Conservation (phyloP, 2,888 invertebrate species). For the Asteroscopus sphinx region DNA sequence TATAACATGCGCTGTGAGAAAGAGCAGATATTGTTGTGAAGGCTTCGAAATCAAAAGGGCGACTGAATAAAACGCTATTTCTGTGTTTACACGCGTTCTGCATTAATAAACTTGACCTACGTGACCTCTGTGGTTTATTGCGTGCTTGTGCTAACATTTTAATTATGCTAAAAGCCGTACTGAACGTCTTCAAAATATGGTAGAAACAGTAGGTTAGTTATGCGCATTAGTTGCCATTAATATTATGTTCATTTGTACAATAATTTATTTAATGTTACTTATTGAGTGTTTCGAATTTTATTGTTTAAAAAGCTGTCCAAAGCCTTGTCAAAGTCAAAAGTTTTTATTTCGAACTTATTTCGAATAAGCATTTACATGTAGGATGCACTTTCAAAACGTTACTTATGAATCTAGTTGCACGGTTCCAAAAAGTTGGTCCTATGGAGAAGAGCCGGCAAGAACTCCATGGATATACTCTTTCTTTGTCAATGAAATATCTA, state of each 20-base stretch:
- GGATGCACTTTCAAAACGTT: too few species aligned
- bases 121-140: slow-evolving; percentile 63
- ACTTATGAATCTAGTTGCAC: too few species aligned
- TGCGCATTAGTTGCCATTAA: slow-evolving; percentile 44
- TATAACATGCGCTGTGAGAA: slow-evolving; percentile 78
- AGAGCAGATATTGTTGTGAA: slow-evolving; percentile 73
- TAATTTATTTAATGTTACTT: slow-evolving; percentile 23
- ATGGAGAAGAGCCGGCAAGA: too few species aligned
- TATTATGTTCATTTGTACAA: slow-evolving; percentile 27
- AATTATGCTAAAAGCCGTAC: slow-evolving; percentile 61
- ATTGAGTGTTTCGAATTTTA: slow-evolving; percentile 8
- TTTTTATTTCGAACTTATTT: too few species aligned
- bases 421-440: too few species aligned
- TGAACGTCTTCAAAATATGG: slow-evolving; percentile 36
- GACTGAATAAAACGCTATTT: slow-evolving; percentile 69
- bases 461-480: too few species aligned
- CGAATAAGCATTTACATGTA: too few species aligned
- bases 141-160: slow-evolving; percentile 53
- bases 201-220: slow-evolving; percentile 53
- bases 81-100: slow-evolving; percentile 72
- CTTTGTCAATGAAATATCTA: too few species aligned
- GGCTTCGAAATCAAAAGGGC: slow-evolving; percentile 76
- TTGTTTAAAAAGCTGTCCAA: slow-evolving; percentile 6
- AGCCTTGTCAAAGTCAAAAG: too few species aligned
- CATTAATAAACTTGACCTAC: slow-evolving; percentile 81